Percentiles rank a stretch among this genome's conserved stretches.
Evolutionary conservation across 1,140 invertebrate genomes (phyloP).

Genomic region (Drosophila nebulosa): DNA sequence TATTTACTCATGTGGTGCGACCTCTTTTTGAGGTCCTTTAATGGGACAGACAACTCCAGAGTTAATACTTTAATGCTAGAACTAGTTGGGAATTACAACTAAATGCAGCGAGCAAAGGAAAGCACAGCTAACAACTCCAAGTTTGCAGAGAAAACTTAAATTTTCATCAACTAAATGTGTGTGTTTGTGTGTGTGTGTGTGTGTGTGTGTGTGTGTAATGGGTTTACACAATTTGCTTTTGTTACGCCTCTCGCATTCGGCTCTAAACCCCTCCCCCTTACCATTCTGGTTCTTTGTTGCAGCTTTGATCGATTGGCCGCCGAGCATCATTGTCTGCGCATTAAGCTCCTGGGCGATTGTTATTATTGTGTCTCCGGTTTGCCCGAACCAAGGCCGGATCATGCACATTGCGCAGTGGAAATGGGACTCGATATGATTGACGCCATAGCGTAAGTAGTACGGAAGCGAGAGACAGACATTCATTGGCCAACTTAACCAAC

Average conservation of each 20-base stretch:
- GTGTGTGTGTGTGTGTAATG: too few relatives aligned
- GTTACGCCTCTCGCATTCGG: background rate
- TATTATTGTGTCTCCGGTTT: slow-evolving; percentile 97
- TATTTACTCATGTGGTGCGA: too few relatives aligned
- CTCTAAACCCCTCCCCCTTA: background rate
- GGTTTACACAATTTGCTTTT: background rate
- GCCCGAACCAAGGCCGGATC: slow-evolving; percentile 93
- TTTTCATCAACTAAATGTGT: background rate
- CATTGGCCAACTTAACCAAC: too few relatives aligned
- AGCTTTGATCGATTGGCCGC: slow-evolving; percentile 96
- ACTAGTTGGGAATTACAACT: too few relatives aligned
- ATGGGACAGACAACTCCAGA: too few relatives aligned
- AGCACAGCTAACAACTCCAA: too few relatives aligned
- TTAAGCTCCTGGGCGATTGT: slow-evolving; percentile 96
- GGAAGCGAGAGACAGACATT: background rate
- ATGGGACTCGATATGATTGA: slow-evolving; percentile 99
- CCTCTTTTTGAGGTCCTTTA: too few relatives aligned
- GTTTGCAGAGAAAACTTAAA: too few relatives aligned
- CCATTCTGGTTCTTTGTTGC: slow-evolving; percentile 12
- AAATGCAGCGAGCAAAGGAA: too few relatives aligned
- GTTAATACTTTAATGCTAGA: too few relatives aligned
- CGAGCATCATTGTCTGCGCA: slow-evolving; percentile 94
- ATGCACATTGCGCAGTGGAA: slow-evolving; percentile 96
- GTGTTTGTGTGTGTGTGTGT: background rate
- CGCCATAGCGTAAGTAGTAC: slow-evolving; percentile 92